Evolutionary conservation across 1,140 invertebrate species (phyloP), one percentile per base, ranked within the genome.

Genomic region (Elysia chlorotica): DNA sequence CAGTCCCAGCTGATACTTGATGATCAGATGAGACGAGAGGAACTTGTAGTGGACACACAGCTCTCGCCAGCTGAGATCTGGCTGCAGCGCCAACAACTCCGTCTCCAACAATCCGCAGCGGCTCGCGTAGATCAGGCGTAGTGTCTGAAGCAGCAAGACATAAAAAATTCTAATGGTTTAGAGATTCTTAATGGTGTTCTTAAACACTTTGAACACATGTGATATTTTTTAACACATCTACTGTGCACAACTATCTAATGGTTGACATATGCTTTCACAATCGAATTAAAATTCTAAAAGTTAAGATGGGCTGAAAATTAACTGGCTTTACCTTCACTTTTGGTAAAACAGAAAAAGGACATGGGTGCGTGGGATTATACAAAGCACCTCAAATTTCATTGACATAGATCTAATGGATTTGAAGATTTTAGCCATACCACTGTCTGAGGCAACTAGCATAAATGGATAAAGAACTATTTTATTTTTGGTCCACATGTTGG

Each of bases 41-140:
- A 76, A 76, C 54, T 83, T 75, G 62, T 74, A 81, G 25, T 86
- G 72, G 3, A 76, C 65, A 21, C 76, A 76, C 69, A 84, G 76
- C 48, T 82, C 79, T 36, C 78, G 78, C 76, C 80, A 83, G 19
- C 74, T 77, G 17, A 87, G 54, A 33, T 74, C 78, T 30, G 83
- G 82, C 5, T 86, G 63, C 14, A 87, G 54, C n/a, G 78, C 79
- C 54, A 87, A 23, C 30, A 86, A 66, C 69, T 87, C 86, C 38
- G 73, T 76, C 65, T 87, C 86, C 71, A 75, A 69, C 21, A 87
- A 73, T n/a, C 86, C 86, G 77, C 85, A 83, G 1, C 86, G 75
- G 74, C 81, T 82, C 17, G 80, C 81, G 74, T 80, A 85, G 33
- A 87, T 61, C 53, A 79, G 82, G 31, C 78, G 61, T 53, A 87